phyloP scores from a whole-genome alignment of 2,113 vertebrate genomes.

The Campylorhamphus procurvoides region DNA sequence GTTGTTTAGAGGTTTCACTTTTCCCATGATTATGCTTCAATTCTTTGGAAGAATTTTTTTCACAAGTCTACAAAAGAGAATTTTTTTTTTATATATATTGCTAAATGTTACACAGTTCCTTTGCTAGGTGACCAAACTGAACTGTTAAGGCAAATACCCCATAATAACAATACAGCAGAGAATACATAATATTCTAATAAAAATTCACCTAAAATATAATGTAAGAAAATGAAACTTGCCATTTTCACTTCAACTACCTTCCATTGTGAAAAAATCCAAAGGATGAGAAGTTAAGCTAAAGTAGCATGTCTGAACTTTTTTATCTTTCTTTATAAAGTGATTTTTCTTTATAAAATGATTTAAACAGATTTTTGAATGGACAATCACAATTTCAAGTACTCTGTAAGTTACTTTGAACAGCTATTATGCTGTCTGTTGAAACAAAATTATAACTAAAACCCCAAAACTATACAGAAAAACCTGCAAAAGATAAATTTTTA shows the following conservation, averaged over 20 bases:
- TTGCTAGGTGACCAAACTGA: neutral
- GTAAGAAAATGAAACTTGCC: neutral
- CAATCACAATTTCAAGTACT: neutral
- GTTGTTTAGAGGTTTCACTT: constrained; percentile 72
- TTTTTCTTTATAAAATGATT: neutral
- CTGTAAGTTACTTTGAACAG: neutral
- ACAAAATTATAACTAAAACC: neutral
- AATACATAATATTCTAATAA: neutral
- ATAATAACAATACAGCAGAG: neutral
- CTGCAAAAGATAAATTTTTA: neutral
- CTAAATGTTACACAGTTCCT: neutral
- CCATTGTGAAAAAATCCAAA: neutral
- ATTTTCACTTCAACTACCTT: neutral
- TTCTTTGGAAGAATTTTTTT: constrained; percentile 80
- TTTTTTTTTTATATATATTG: neutral
- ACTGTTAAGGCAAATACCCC: neutral
- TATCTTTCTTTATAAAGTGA: neutral
- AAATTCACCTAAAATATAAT: neutral
- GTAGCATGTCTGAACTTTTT: neutral
- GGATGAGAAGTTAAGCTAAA: neutral
- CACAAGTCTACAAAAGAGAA: constrained; percentile 64
- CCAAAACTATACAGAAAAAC: rapidly evolving
- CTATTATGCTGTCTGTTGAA: neutral
- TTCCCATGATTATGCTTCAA: constrained; percentile 72
- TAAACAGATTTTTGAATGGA: neutral